Percentiles rank a stretch among this genome's conserved stretches.
phyloP scores from a whole-genome alignment of 2,888 invertebrate genomes.

The Macaria liturata region DNA sequence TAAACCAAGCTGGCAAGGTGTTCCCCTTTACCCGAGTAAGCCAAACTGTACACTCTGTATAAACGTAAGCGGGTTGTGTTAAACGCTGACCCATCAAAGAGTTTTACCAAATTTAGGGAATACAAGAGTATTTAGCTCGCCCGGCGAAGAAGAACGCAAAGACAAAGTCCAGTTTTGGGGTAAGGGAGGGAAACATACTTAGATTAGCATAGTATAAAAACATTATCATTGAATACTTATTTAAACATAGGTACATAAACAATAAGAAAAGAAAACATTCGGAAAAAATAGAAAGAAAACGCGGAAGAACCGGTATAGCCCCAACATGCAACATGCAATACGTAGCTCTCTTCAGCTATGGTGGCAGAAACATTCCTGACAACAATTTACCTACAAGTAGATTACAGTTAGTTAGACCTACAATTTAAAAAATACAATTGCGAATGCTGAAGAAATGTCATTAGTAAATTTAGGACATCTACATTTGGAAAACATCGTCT shows the following conservation, averaged over 20 bases:
- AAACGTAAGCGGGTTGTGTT: conserved; percentile 46
- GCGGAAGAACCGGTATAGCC: conserved; percentile 7
- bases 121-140: background rate
- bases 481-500: too few relatives aligned
- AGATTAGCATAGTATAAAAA: too few relatives aligned
- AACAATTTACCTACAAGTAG: too few relatives aligned
- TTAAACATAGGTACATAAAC: too few relatives aligned
- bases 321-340: conserved; percentile 18
- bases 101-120: conserved; percentile 11
- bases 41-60: conserved; percentile 51
- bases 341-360: too few relatives aligned
- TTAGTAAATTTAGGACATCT: too few relatives aligned
- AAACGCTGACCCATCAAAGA: conserved; percentile 39
- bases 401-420: too few relatives aligned
- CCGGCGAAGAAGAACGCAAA: background rate
- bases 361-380: too few relatives aligned
- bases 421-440: too few relatives aligned
- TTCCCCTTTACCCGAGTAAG: conserved; percentile 54
- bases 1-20: conserved; percentile 50
- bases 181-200: conserved; percentile 3
- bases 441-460: too few relatives aligned
- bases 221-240: too few relatives aligned
- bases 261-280: too few relatives aligned
- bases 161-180: background rate
- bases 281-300: background rate